Conservation (phyloP, 2,113 vertebrate genomes). For the Nothobranchius furzeri region DNA sequence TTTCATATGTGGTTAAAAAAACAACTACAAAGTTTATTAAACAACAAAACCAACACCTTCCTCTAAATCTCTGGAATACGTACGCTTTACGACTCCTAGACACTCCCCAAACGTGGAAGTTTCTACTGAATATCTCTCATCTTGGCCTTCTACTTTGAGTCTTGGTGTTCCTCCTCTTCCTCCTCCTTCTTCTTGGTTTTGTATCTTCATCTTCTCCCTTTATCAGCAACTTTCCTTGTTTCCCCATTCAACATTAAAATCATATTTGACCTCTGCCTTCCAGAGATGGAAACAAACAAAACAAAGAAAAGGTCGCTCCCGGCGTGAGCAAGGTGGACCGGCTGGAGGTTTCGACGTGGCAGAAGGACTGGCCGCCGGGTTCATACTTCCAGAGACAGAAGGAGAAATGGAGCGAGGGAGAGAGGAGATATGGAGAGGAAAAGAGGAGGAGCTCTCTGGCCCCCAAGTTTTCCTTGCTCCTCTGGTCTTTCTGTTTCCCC, state of each 20-base stretch:
- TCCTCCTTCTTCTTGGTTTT: neutral
- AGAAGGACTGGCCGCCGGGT: slow-evolving; percentile 84
- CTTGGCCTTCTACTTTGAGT: neutral
- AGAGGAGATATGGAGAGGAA: slow-evolving; percentile 75
- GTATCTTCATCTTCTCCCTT: neutral
- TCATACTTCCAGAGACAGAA: slow-evolving; percentile 73
- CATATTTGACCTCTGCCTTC: neutral
- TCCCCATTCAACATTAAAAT: neutral
- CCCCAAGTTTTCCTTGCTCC: slow-evolving; percentile 59
- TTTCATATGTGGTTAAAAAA: neutral
- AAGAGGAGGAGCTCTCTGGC: slow-evolving; percentile 81
- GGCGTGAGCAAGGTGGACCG: slow-evolving; percentile 34
- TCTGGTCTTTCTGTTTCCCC: slow-evolving; percentile 54
- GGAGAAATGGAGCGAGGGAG: slow-evolving; percentile 69
- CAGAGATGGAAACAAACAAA: neutral
- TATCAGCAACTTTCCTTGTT: neutral
- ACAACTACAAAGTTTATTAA: slow-evolving; percentile 20
- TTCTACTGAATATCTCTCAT: slow-evolving; percentile 27
- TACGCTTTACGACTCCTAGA: slow-evolving; percentile 1
- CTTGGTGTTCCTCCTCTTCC: slow-evolving; percentile 19
- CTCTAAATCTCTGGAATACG: slow-evolving; percentile 6
- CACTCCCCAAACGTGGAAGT: slow-evolving; percentile 3
- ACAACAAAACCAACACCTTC: slow-evolving; percentile 23
- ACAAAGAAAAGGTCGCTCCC: neutral
- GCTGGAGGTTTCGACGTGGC: slow-evolving; percentile 87